Conservation (phyloP, 2,797 vertebrate species). For the Paramormyrops hopkinsi region DNA sequence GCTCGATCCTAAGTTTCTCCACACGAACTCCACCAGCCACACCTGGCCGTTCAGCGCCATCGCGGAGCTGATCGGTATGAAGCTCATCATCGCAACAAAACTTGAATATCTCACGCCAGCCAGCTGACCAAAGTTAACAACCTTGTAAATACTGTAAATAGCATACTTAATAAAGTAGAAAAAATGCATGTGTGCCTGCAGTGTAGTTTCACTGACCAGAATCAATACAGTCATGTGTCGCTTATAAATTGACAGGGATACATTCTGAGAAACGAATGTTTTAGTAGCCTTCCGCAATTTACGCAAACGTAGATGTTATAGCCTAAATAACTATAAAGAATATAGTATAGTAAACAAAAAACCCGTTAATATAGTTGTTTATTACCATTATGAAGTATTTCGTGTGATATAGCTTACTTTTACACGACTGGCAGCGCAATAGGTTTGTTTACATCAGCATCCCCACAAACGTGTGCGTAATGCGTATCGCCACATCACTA, state of each 20-base stretch:
- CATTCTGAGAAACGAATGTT: too few species aligned
- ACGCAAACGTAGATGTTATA: too few species aligned
- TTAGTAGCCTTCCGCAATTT: too few species aligned
- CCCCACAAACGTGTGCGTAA: not conserved
- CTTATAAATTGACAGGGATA: not conserved
- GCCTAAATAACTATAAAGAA: too few species aligned
- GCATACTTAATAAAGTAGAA: too few species aligned
- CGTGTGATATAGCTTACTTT: not conserved
- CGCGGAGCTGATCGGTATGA: constrained; percentile 87
- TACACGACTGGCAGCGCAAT: not conserved
- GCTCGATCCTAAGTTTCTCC: constrained; percentile 83
- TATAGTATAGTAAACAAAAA: too few species aligned
- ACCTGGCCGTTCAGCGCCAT: constrained; percentile 93
- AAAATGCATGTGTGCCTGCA: not conserved
- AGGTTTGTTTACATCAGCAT: not conserved
- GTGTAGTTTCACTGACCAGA: not conserved
- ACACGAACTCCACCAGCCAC: constrained; percentile 94
- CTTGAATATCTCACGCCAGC: too few species aligned
- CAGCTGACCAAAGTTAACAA: too few species aligned
- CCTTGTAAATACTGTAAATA: too few species aligned
- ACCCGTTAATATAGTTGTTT: not conserved
- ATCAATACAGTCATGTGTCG: not conserved
- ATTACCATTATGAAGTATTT: not conserved
- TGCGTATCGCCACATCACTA: not conserved
- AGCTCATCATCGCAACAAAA: not conserved